These are phyloP conservation scores for Sprattus sprattus DNA, from an alignment of 2,113 vertebrate genomes.

Conservation along the genomic window DNA sequence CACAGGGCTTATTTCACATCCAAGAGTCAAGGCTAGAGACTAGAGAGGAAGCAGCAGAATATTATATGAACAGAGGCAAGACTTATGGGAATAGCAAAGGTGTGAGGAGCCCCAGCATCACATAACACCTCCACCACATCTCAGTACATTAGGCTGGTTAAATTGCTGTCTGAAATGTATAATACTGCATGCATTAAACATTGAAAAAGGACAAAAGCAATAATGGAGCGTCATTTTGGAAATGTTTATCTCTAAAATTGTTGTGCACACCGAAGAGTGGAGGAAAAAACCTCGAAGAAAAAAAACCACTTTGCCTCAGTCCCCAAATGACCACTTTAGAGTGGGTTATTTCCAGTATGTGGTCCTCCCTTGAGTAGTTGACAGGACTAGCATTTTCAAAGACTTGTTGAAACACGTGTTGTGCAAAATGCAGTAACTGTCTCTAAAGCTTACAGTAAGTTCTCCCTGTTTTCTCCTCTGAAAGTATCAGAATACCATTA, in stretches of 20 bases:
- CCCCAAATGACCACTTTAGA: not conserved
- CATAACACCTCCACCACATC: not conserved
- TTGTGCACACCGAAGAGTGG: not conserved
- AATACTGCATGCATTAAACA: not conserved
- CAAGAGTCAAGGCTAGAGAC: not conserved
- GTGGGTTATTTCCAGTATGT: not conserved
- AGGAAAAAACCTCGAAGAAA: not conserved
- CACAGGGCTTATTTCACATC: not conserved
- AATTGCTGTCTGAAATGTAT: not conserved
- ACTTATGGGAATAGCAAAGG: not conserved
- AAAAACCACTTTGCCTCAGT: not conserved
- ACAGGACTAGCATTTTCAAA: not conserved
- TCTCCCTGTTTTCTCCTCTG: not conserved
- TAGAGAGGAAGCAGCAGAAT: not conserved
- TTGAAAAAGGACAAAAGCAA: not conserved
- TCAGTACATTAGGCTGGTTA: not conserved
- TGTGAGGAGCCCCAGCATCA: not conserved
- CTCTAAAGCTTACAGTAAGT: not conserved
- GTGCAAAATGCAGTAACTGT: not conserved
- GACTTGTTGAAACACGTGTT: not conserved
- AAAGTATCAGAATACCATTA: slow-evolving; percentile 17
- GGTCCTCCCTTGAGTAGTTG: not conserved
- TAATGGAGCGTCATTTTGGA: not conserved
- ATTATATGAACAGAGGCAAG: not conserved
- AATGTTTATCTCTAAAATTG: not conserved